Base-by-base conservation (phyloP, 1,140 invertebrate genomes). In the Papilio glaucus region DNA sequence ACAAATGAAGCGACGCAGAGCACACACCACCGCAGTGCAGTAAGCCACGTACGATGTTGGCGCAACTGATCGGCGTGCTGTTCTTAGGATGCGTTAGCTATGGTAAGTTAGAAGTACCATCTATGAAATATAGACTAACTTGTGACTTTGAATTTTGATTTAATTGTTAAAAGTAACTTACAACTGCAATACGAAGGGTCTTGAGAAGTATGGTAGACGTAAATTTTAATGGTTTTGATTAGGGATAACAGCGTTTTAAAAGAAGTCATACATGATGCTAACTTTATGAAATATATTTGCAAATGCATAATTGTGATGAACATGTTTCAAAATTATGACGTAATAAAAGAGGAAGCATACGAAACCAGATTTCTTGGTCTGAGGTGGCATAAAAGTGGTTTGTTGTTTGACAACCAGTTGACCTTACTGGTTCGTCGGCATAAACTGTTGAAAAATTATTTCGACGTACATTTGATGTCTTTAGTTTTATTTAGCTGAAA, bases 1-100 rank as follows among this genome's bases (percentile, higher is more conserved):
- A 83, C 85, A 80, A 88, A 90, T 90, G 88, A 86, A 83, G 86
- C 86, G 86, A 77, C 85, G 83, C 38, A 81, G 76, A 81, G 65
- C 49, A 70, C 73, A 78, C 75, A 61, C 60, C 53, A 18, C 78
- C 65, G 72, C 80, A 53, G 78, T 82, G 65, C 80, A 88, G 75
- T 87, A 81, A 87, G 68, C 77, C 72, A 62, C 74, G 71, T 61
- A 81, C 45, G 62, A 87, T 88, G 86, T 80, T 81, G 45, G 45
- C 61, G 49, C 29, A 49, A 74, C 41, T 18, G 42, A 76, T 76
- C 84, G 81, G 78, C 62, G 76, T 71, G 13, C 70, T 85, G 33
- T 41, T 88, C 29, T 70, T 79, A 79, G 85, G 83, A 89, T 89
- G 84, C 77, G 57, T 87, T 45, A 67, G 72, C 18, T 69, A 88